Base-by-base conservation (phyloP, 2,797 vertebrate species). In the Gadopsis marmoratus region DNA sequence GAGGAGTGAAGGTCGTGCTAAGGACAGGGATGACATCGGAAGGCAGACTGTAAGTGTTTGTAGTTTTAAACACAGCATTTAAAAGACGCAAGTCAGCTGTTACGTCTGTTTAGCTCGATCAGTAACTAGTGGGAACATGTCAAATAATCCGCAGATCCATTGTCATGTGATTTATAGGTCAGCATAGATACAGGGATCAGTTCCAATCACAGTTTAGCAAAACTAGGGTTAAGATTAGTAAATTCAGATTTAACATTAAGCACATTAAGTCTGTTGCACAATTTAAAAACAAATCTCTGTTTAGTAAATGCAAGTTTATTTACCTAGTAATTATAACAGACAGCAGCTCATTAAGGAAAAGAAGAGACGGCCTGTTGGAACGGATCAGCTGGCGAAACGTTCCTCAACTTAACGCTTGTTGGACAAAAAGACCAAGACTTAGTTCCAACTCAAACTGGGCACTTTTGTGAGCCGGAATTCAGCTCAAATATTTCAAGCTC, bases 401-500 rank as follows among this genome's bases (percentile, higher is more conserved):
- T 7, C 5, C 33, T 35, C 8, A 37, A 37, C 37, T 37, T 37
- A 9, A 37, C 8, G 37, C 37, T 37, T 37, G 8, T 37, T 37
- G 7, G 37, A 37, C 9, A 39, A 39, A 39, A 10, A 5, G 3
- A 45, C 26, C n/a, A 16, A 0, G 1, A 5, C 31, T 78, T 61
- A 35, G 37, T 11, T 62, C 10, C 47, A 43, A 39, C 19, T 55
- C 29, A 61, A 35, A 33, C 41, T 55, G 19, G 12, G 21, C 3
- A 21, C 45, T 55, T 55, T 65, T 58, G 3, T 56, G 7, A 66
- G 26, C 50, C 2, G 26, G 64, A 61, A 33, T 11, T 2, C 31
- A 14, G 7, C 61, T 41, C 6, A 29, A 75, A 60, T 71, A 77
- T 54, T 58, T 41, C 5, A 7, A 61, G 45, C 26, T 59, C 62